These are phyloP conservation scores for Schizopygopsis pylzovi DNA, from an alignment of 2,797 vertebrate genomes.

Conservation along the genomic window DNA sequence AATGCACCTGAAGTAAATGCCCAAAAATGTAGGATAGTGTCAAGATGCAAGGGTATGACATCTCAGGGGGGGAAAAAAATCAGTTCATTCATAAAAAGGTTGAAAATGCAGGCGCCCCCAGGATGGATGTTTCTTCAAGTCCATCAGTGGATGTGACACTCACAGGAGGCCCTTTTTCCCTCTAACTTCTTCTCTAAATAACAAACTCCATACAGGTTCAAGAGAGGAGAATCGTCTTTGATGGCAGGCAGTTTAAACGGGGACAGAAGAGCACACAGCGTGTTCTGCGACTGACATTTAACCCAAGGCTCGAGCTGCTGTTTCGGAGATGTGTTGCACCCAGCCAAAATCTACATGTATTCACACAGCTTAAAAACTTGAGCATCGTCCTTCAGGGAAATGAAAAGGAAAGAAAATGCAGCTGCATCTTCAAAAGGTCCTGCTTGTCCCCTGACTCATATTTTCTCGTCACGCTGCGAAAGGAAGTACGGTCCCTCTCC, in stretches of 20 bases:
- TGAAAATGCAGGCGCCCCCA: constrained; percentile 21
- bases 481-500: constrained; percentile 22
- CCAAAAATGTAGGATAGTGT: constrained; percentile 1
- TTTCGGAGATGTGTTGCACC: constrained; percentile 36
- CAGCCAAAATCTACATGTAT: constrained; percentile 52
- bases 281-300: constrained; percentile 58
- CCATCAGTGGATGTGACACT: constrained; percentile 33
- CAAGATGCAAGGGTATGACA: constrained; percentile 23
- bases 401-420: constrained; percentile 58
- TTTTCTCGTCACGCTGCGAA: constrained; percentile 46
- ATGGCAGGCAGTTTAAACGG: constrained; percentile 46
- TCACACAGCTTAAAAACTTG: constrained; percentile 55
- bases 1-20: not conserved
- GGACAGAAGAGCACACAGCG: constrained; percentile 39
- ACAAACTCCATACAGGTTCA: constrained; percentile 54
- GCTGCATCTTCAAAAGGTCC: constrained; percentile 57
- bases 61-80: too few relatives aligned
- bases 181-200: constrained; percentile 47
- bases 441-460: constrained; percentile 47
- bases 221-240: constrained; percentile 29
- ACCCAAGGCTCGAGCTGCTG: constrained; percentile 46
- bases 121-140: constrained; percentile 37
- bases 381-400: constrained; percentile 39
- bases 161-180: constrained; percentile 2
- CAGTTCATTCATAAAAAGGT: not conserved